phyloP scores from a whole-genome alignment of 1,140 invertebrate species.

The Argopecten irradians region DNA sequence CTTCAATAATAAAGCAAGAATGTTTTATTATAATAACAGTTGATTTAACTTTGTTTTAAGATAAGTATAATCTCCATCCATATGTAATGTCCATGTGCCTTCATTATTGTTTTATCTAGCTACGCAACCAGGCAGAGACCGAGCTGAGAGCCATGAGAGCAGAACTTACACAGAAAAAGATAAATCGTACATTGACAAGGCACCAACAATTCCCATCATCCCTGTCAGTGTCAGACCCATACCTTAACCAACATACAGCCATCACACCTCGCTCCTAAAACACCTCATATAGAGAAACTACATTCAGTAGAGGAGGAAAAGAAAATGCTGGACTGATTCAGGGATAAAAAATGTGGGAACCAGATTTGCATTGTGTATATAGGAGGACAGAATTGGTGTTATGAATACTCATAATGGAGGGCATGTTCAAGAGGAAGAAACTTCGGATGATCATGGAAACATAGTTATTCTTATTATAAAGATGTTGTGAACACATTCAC shows the following conservation, averaged over 20 bases:
- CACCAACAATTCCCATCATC: slow-evolving; percentile 65
- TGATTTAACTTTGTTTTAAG: not conserved
- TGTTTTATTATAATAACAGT: too few relatives aligned
- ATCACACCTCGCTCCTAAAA: not conserved
- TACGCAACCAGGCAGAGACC: slow-evolving; percentile 79
- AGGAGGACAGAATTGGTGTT: not conserved
- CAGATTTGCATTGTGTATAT: not conserved
- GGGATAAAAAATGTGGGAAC: not conserved
- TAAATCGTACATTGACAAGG: slow-evolving; percentile 76
- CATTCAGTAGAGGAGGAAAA: not conserved
- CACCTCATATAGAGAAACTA: not conserved
- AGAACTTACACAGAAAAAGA: slow-evolving; percentile 79
- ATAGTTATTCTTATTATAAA: not conserved
- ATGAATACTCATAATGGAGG: slow-evolving; percentile 13
- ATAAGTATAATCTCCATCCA: not conserved
- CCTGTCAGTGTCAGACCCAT: not conserved
- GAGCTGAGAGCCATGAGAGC: slow-evolving; percentile 77
- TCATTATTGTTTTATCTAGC: slow-evolving; percentile 70
- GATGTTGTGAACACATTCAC: too few relatives aligned
- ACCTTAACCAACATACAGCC: slow-evolving; percentile 12
- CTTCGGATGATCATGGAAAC: not conserved
- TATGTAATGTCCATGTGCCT: not conserved
- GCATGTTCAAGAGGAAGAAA: not conserved
- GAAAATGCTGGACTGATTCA: not conserved
- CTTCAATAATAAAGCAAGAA: too few relatives aligned